phyloP scores from a whole-genome alignment of 1,140 invertebrate species.

The Tachypleus tridentatus region DNA sequence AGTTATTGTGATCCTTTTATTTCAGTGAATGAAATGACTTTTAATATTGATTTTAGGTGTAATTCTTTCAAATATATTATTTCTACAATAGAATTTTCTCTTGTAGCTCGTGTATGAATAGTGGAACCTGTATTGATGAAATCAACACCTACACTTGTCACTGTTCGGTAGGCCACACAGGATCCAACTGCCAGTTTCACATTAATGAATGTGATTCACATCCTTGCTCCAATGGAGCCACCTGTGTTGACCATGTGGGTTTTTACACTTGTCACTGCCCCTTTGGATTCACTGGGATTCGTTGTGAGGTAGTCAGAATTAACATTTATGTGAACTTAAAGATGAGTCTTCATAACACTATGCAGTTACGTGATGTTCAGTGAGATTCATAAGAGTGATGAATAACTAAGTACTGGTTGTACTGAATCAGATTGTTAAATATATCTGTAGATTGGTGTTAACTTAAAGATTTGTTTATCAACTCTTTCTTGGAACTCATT shows the following conservation, averaged over 20 bases:
- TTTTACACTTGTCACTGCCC: conserved; percentile 29
- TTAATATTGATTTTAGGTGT: too few relatives aligned
- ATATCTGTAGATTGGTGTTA: too few relatives aligned
- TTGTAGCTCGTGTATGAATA: conserved; percentile 34
- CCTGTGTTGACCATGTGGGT: conserved; percentile 26
- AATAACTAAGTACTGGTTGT: too few relatives aligned
- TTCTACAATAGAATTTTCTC: too few relatives aligned
- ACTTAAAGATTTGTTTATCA: too few relatives aligned
- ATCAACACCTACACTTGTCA: conserved; percentile 31
- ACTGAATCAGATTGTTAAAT: conserved; percentile 48
- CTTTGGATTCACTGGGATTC: conserved; percentile 44
- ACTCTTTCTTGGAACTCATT: too few relatives aligned
- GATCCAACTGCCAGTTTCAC: conserved; percentile 46
- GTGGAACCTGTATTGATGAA: conserved; percentile 37
- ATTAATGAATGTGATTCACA: conserved; percentile 46
- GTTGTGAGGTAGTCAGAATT: conserved; percentile 3
- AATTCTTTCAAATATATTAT: too few relatives aligned
- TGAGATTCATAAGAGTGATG: too few relatives aligned
- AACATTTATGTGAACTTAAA: not conserved
- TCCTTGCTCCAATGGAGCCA: conserved; percentile 67
- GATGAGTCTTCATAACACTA: not conserved
- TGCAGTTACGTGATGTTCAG: not conserved
- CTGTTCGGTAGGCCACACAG: conserved; percentile 38
- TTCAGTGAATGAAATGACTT: too few relatives aligned
- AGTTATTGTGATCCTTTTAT: too few relatives aligned